A percentile compares a stretch with the other conserved stretches of the same genome.
Conservation (phyloP, 2,797 vertebrate species). For the Artibeus lituratus region DNA sequence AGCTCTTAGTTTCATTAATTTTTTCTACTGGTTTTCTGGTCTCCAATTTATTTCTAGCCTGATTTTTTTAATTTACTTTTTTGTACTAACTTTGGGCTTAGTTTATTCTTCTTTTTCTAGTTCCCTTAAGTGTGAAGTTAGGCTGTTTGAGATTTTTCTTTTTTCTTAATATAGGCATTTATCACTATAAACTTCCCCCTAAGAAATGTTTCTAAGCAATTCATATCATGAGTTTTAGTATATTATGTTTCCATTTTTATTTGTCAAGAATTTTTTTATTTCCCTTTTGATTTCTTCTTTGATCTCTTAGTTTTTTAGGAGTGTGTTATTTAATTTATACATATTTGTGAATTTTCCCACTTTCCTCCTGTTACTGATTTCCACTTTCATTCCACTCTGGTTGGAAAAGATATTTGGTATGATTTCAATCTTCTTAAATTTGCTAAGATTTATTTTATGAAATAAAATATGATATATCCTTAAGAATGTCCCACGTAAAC, state of each 20-base stretch:
- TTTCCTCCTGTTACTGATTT: background rate
- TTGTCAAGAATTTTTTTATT: background rate
- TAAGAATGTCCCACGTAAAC: background rate
- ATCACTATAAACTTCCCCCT: background rate
- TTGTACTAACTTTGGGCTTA: background rate
- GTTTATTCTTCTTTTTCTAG: background rate
- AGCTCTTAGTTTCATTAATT: background rate
- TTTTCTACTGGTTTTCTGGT: background rate
- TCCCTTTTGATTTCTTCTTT: background rate
- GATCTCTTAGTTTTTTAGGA: background rate
- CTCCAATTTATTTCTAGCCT: background rate
- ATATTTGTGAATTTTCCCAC: background rate
- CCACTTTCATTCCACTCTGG: background rate
- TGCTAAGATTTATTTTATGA: background rate
- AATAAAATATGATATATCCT: background rate
- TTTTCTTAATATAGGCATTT: background rate
- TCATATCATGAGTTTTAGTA: background rate
- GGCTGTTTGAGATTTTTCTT: background rate
- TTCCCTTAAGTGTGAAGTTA: background rate
- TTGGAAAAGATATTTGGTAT: background rate
- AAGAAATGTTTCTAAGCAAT: background rate
- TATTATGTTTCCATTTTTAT: background rate
- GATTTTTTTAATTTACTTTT: background rate
- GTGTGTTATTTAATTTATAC: background rate
- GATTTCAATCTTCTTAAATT: background rate